Evolutionary conservation across 2,797 vertebrate genomes (phyloP).

Genomic region (Ceyx erithaca): DNA sequence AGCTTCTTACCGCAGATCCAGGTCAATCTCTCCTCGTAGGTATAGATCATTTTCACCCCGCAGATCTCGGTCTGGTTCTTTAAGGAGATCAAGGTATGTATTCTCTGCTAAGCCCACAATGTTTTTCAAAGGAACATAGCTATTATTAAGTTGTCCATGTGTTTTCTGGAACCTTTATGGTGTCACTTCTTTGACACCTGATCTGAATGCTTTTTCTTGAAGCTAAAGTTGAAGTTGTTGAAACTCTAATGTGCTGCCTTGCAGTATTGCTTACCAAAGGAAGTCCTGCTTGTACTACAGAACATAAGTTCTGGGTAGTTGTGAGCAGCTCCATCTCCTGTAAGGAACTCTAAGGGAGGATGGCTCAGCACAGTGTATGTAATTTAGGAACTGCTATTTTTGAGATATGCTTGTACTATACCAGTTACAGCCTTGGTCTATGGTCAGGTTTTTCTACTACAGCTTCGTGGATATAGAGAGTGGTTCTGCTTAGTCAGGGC

Average conservation of each 20-base stretch:
- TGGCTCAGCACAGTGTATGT: fast-evolving
- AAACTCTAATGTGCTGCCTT: too few species aligned
- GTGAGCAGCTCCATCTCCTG: too few species aligned
- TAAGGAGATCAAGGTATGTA: conserved; percentile 81
- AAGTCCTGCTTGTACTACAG: too few species aligned
- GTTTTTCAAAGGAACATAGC: fast-evolving
- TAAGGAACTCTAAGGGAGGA: too few species aligned
- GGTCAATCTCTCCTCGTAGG: conserved; percentile 80
- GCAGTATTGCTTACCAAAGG: too few species aligned
- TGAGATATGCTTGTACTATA: fast-evolving
- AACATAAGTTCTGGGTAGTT: too few species aligned
- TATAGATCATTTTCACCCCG: conserved; percentile 79
- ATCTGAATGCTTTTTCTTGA: not conserved
- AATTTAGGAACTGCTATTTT: not conserved
- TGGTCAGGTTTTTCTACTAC: not conserved
- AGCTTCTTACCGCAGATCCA: conserved; percentile 79
- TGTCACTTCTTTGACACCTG: fast-evolving
- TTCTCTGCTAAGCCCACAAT: fast-evolving
- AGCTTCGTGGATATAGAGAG: fast-evolving
- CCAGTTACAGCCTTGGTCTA: fast-evolving
- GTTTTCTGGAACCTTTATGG: fast-evolving
- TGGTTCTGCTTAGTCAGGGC: not conserved
- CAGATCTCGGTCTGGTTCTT: conserved; percentile 78
- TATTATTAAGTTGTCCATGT: fast-evolving
- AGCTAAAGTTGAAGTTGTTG: not conserved